These are phyloP conservation scores for Coecobrya sp. DNA, from an alignment of 2,888 invertebrate species.

Conservation along the genomic window DNA sequence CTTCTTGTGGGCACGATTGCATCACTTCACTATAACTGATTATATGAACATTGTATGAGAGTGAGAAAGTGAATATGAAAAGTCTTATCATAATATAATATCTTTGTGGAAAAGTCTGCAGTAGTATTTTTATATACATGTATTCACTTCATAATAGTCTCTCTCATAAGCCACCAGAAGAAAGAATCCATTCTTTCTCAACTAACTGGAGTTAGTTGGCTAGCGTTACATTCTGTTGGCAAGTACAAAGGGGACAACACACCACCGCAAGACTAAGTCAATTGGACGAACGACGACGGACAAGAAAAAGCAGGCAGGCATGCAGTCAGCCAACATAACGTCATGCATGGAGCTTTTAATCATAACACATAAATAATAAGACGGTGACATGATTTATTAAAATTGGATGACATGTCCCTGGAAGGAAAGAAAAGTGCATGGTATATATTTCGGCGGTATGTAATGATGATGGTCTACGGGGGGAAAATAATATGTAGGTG, in stretches of 20 bases:
- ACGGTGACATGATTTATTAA: slow-evolving; percentile 81
- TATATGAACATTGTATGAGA: not conserved
- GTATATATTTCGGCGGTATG: no score
- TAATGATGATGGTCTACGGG: slow-evolving; percentile 11
- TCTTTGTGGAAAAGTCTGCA: not conserved
- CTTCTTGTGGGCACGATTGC: slow-evolving; percentile 43
- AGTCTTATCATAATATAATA: not conserved
- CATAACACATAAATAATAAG: slow-evolving; percentile 81
- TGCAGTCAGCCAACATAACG: slow-evolving; percentile 39
- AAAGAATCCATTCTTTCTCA: not conserved
- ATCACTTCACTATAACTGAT: slow-evolving; percentile 14
- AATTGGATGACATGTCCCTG: slow-evolving; percentile 80
- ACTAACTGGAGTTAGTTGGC: not conserved
- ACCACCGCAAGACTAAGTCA: not conserved
- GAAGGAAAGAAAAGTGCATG: slow-evolving; percentile 59
- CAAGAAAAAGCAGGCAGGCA: slow-evolving; percentile 54
- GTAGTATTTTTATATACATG: not conserved
- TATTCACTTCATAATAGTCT: slow-evolving; percentile 24
- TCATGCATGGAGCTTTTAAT: slow-evolving; percentile 73
- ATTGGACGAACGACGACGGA: slow-evolving; percentile 5
- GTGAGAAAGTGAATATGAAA: slow-evolving; percentile 3
- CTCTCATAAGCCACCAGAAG: slow-evolving; percentile 1
- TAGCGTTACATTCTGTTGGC: not conserved
- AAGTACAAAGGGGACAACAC: slow-evolving; percentile 15
- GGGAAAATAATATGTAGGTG: not conserved